Conservation (phyloP, 2,113 vertebrate genomes). For the Prolemur simus region DNA sequence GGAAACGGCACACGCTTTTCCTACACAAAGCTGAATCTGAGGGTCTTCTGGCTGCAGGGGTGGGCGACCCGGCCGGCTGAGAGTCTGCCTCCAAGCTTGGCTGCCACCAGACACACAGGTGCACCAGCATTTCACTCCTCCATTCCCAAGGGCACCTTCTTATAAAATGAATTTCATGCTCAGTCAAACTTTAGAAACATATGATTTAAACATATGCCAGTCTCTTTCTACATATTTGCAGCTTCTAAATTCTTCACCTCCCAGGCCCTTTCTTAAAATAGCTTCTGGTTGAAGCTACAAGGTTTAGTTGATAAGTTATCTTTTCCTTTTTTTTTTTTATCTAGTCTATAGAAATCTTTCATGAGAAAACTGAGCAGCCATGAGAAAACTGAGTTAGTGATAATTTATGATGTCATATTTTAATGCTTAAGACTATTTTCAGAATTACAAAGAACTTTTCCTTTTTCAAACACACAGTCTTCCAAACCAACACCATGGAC, state of each 20-base stretch:
- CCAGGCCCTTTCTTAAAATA: constrained; percentile 57
- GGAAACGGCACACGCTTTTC: rapidly evolving
- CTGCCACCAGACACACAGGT: constrained; percentile 53
- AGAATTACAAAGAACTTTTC: constrained; percentile 25
- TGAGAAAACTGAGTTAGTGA: neutral
- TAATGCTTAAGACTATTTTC: constrained; percentile 11
- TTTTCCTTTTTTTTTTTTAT: neutral
- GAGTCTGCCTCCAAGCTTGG: neutral
- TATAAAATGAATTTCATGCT: constrained; percentile 80
- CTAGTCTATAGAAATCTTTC: neutral
- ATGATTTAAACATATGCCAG: constrained; percentile 78
- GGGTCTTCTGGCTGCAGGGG: too few relatives aligned
- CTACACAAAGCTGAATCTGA: neutral
- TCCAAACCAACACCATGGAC: neutral
- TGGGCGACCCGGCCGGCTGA: neutral
- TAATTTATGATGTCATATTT: neutral
- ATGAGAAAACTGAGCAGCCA: neutral
- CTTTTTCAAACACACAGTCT: neutral
- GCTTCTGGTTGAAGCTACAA: constrained; percentile 15
- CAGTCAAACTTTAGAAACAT: constrained; percentile 76
- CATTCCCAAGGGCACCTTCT: constrained; percentile 75
- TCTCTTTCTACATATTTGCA: constrained; percentile 56
- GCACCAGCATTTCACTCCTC: neutral
- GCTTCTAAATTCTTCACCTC: neutral
- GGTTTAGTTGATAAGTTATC: neutral